These are phyloP conservation scores for Vanessa cardui DNA, from an alignment of 2,888 invertebrate genomes.

Conservation along the genomic window DNA sequence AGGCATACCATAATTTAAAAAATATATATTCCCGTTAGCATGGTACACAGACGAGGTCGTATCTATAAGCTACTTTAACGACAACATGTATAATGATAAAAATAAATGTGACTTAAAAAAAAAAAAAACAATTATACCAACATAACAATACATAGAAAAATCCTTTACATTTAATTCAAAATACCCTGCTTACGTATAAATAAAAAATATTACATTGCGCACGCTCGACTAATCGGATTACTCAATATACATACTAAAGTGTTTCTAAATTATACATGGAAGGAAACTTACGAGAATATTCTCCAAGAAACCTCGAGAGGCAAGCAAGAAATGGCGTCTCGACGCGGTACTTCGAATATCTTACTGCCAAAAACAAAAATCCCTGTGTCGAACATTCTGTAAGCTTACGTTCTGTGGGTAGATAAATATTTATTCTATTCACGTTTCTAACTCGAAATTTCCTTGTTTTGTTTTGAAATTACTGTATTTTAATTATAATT, in stretches of 20 bases:
- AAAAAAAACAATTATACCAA: neutral
- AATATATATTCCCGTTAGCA: no score
- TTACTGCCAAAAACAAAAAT: slow-evolving; percentile 71
- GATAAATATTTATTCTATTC: slow-evolving; percentile 22
- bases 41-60: no score
- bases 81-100: no score
- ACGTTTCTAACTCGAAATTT: neutral
- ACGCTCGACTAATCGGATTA: slow-evolving; percentile 27
- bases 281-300: slow-evolving; percentile 73
- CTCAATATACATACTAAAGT: slow-evolving; percentile 26
- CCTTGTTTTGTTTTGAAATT: no score
- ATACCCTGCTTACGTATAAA: slow-evolving; percentile 27
- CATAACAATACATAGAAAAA: neutral
- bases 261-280: slow-evolving; percentile 29
- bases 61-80: no score
- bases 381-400: slow-evolving; percentile 54
- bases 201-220: slow-evolving; percentile 13
- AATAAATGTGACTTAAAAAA: no score
- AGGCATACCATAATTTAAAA: no score
- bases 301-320: slow-evolving; percentile 74
- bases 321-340: slow-evolving; percentile 64
- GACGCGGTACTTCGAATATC: slow-evolving; percentile 56
- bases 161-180: slow-evolving; percentile 2
- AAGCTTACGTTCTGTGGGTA: slow-evolving; percentile 29
- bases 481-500: no score